phyloP scores from a whole-genome alignment of 2,888 invertebrate species.

The Acrobasis consociella region DNA sequence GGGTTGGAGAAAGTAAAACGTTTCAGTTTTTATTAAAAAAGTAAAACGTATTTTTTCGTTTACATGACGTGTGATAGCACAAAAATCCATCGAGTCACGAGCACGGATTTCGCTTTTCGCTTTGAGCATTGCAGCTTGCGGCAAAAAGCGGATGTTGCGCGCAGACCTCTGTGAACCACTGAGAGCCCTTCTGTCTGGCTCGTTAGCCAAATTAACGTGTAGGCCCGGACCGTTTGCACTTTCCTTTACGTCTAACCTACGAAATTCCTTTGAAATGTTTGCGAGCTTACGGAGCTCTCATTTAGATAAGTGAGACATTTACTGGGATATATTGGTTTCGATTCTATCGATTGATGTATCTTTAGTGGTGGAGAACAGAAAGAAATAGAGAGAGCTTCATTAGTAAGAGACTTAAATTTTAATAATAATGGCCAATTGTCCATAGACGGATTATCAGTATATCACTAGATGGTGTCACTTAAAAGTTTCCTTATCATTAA shows the following conservation, averaged over 20 bases:
- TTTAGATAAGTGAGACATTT: background rate
- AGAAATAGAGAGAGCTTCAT: too few relatives aligned
- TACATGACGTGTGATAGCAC: background rate
- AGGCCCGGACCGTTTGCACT: slow-evolving; percentile 44
- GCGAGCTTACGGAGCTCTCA: background rate
- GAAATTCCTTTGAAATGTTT: slow-evolving; percentile 16
- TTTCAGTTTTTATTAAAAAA: background rate
- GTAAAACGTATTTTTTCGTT: background rate
- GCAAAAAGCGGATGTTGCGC: slow-evolving; percentile 58
- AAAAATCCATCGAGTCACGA: background rate
- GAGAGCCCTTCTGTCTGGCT: slow-evolving; percentile 64
- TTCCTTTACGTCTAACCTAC: slow-evolving; percentile 8
- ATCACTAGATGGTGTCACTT: too few relatives aligned
- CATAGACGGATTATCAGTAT: too few relatives aligned
- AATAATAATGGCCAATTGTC: too few relatives aligned
- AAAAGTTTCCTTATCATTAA: too few relatives aligned
- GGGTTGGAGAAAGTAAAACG: too few relatives aligned
- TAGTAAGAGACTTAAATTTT: too few relatives aligned
- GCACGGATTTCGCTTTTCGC: slow-evolving; percentile 29
- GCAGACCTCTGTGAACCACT: slow-evolving; percentile 39
- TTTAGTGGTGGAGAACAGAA: too few relatives aligned
- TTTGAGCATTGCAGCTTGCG: slow-evolving; percentile 52
- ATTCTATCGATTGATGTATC: too few relatives aligned
- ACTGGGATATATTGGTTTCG: background rate
- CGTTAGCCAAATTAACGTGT: slow-evolving; percentile 76